Evolutionary conservation across 1,140 invertebrate species (phyloP).

Genomic region (Schlechtendalia chinensis): DNA sequence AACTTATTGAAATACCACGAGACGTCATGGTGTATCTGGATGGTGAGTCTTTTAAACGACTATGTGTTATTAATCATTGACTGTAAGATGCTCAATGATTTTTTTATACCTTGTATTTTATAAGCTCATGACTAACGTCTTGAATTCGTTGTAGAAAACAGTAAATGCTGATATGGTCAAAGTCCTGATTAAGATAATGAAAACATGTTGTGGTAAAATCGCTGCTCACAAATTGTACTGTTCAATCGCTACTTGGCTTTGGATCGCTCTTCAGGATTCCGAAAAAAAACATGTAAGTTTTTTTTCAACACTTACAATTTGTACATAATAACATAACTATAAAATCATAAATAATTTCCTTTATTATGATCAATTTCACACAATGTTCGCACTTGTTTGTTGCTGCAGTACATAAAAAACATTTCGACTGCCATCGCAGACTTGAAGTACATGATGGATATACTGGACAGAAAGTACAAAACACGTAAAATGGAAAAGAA

Average conservation of each 20-base stretch:
- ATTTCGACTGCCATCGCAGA: background rate
- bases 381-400: background rate
- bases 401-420: slow-evolving; percentile 19
- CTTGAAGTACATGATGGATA: slow-evolving; percentile 30
- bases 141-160: background rate
- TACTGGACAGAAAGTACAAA: slow-evolving; percentile 7
- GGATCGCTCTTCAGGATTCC: slow-evolving; percentile 22
- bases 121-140: no score
- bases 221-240: slow-evolving; percentile 23
- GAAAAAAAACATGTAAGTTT: slow-evolving; percentile 30
- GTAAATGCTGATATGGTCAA: slow-evolving; percentile 17
- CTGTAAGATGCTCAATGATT: no score
- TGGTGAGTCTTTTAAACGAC: slow-evolving; percentile 48
- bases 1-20: slow-evolving; percentile 58
- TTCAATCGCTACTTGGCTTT: slow-evolving; percentile 36
- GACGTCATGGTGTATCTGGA: slow-evolving; percentile 53
- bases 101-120: background rate
- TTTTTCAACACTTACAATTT: no score
- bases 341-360: no score
- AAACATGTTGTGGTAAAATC: slow-evolving; percentile 37
- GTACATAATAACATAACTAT: no score
- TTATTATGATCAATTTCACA: background rate
- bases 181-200: slow-evolving; percentile 40
- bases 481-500: slow-evolving; percentile 18
- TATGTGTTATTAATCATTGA: no score